A percentile compares a stretch with the other conserved stretches of the same genome.
Conservation (phyloP, 2,797 vertebrate species). For the Numenius phaeopus region DNA sequence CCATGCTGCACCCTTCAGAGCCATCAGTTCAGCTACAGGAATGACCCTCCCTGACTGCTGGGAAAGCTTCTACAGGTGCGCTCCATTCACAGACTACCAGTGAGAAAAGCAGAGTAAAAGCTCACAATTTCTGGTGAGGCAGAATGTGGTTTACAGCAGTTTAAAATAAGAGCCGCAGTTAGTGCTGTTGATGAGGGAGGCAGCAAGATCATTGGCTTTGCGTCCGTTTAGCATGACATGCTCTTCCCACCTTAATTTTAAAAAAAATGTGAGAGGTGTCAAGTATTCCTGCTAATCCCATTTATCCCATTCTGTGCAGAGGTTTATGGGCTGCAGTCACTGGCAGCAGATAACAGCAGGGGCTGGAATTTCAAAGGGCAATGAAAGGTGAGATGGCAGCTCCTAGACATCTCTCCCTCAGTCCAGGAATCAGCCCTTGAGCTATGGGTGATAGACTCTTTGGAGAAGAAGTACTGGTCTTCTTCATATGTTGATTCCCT, state of each 20-base stretch:
- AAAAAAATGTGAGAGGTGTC: neutral
- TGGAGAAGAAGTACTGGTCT: neutral
- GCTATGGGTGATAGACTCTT: neutral
- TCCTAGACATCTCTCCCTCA: neutral
- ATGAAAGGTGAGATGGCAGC: neutral
- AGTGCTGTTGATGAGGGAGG: neutral
- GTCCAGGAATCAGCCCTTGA: neutral
- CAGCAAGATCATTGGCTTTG: neutral
- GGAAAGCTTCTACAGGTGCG: neutral
- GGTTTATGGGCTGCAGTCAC: neutral
- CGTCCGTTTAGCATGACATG: neutral
- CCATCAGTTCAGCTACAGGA: neutral
- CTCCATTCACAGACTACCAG: neutral
- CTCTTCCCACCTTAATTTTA: neutral
- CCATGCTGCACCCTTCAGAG: neutral
- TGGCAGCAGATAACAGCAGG: neutral
- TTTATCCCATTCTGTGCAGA: neutral
- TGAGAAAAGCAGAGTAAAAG: neutral
- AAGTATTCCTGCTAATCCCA: neutral
- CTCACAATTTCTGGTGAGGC: neutral
- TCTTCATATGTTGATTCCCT: neutral
- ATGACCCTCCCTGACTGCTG: neutral
- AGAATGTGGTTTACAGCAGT: neutral
- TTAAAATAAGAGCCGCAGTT: neutral
- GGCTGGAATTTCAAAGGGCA: conserved; percentile 40